Evolutionary conservation across 2,113 vertebrate species (phyloP).

Genomic region (Phylloscopus whistleri): DNA sequence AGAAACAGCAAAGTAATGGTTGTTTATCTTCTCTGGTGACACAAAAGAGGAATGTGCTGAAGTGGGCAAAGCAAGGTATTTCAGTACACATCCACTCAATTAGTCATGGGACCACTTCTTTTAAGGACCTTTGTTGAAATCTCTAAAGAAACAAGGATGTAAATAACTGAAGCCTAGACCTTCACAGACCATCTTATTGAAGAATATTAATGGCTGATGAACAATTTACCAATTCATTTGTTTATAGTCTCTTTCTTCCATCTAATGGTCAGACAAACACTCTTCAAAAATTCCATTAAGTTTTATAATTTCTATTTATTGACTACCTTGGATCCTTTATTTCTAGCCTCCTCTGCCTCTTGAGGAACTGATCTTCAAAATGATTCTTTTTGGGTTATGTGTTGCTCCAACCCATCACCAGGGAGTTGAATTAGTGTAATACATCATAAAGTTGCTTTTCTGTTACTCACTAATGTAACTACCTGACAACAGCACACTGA

Average conservation of each 20-base stretch:
- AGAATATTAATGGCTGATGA: not conserved
- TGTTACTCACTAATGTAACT: not conserved
- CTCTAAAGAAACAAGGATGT: not conserved
- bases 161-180: not conserved
- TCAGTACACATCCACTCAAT: not conserved
- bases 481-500: not conserved
- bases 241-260: not conserved
- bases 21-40: not conserved
- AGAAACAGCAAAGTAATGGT: not conserved
- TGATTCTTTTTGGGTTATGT: not conserved
- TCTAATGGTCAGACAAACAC: not conserved
- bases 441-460: not conserved
- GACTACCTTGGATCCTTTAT: not conserved
- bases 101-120: not conserved
- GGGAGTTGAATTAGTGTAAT: not conserved
- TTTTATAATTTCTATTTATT: slow-evolving; percentile 18
- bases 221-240: not conserved
- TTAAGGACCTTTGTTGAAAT: not conserved
- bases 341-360: not conserved
- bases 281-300: not conserved
- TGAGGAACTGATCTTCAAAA: slow-evolving; percentile 6
- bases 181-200: not conserved
- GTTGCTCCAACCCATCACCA: not conserved
- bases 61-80: not conserved
- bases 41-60: not conserved